A percentile compares a stretch with the other conserved stretches of the same genome.
phyloP scores from a whole-genome alignment of 2,888 invertebrate species.

The Meghimatium bilineatum region DNA sequence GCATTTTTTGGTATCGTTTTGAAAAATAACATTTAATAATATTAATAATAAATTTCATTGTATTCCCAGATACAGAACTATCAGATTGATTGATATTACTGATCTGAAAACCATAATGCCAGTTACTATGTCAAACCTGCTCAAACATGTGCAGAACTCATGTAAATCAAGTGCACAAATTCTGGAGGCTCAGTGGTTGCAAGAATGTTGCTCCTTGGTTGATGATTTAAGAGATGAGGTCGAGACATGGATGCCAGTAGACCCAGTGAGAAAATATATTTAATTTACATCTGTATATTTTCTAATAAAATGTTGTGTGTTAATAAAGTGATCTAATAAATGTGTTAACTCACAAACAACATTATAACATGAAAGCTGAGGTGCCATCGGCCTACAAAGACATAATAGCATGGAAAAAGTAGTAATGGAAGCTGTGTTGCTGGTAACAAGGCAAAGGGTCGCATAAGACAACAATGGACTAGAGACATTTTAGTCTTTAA shows the following conservation, averaged over 20 bases:
- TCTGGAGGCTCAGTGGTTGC: slow-evolving; percentile 69
- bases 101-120: slow-evolving; percentile 80
- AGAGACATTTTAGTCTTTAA: too few relatives aligned
- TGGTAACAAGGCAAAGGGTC: too few relatives aligned
- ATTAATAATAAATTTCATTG: background rate
- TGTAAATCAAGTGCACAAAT: slow-evolving; percentile 60
- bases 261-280: slow-evolving; percentile 72
- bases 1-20: background rate
- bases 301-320: too few relatives aligned
- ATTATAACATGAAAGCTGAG: too few relatives aligned
- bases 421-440: too few relatives aligned
- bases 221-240: slow-evolving; percentile 78
- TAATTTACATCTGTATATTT: background rate
- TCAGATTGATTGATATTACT: slow-evolving; percentile 82
- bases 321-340: too few relatives aligned
- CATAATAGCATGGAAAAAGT: too few relatives aligned
- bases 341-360: too few relatives aligned
- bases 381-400: too few relatives aligned
- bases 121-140: slow-evolving; percentile 71
- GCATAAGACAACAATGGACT: too few relatives aligned
- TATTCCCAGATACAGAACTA: slow-evolving; percentile 78
- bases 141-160: slow-evolving; percentile 66
- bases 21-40: background rate
- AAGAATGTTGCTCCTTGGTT: slow-evolving; percentile 71
- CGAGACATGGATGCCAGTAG: slow-evolving; percentile 86